Conservation (phyloP, 2,113 vertebrate species). For the Turnix velox region DNA sequence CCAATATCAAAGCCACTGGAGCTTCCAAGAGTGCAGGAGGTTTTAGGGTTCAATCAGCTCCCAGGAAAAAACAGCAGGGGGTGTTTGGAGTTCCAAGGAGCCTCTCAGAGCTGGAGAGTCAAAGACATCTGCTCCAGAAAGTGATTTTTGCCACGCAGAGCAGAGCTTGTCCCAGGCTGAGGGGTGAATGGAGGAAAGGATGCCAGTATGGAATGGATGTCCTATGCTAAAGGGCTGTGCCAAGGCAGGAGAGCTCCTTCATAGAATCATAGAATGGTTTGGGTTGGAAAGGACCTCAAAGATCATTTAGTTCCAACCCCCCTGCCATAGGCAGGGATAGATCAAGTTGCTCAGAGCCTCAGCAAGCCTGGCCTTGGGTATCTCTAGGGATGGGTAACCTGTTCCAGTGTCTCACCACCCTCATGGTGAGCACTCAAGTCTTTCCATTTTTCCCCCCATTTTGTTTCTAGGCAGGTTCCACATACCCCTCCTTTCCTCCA, state of each 20-base stretch:
- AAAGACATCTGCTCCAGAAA: not conserved
- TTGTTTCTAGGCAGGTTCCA: no score
- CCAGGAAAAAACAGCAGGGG: not conserved
- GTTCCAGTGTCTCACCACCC: no score
- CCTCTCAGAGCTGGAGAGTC: not conserved
- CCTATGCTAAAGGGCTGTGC: accelerated
- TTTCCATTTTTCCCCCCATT: no score
- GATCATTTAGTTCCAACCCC: no score
- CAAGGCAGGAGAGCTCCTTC: not conserved
- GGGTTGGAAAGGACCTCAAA: no score
- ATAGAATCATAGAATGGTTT: no score
- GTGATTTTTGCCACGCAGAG: not conserved
- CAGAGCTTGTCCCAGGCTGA: accelerated
- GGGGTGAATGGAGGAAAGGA: not conserved
- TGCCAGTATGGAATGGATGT: not conserved
- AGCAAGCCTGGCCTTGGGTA: no score
- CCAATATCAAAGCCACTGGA: not conserved
- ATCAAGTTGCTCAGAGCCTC: no score
- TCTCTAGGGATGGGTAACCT: no score
- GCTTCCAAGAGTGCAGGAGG: not conserved
- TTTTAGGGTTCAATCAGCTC: not conserved
- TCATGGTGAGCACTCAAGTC: no score
- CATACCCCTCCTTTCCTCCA: no score
- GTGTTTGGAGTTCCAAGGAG: not conserved
- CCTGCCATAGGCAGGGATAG: no score